Base-by-base conservation (phyloP, 2,797 vertebrate species). In the Enteromius treurensis region DNA sequence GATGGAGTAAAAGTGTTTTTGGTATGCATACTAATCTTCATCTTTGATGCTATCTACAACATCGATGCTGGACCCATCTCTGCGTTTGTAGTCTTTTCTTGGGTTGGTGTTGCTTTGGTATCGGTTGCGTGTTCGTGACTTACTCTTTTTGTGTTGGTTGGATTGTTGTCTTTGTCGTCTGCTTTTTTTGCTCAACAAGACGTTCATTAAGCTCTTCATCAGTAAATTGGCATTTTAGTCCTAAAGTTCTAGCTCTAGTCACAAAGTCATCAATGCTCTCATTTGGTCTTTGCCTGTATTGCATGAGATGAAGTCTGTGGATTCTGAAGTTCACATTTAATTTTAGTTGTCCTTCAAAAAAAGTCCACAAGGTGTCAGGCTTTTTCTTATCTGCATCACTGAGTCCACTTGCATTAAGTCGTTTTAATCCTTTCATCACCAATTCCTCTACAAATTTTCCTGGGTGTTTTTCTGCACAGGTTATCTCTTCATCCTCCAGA, bases 241-340 rank as follows among this genome's bases (percentile, higher is more conserved):
- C 47, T 51, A 55, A 55, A 53, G 71, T 75, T 75, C 29, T 75
- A 9, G 49, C 29, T 75, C 3, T 34, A 34, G 49, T 74, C 29
- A 75, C 71, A 75, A 75, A 53, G 1, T 75, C 74, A 1, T 76
- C 13, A 15, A 79, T 85, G 67, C 58, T 81, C 0, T 83, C n/a
- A 11, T 81, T 26, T 73, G 26, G 6, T 15, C 77, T 85, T 47
- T 85, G 76, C 17, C 80, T 77, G 5, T 75, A 76, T 53, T 79
- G 69, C 86, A 85, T 79, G 7, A 87, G 60, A 19, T 83, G 58
- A 11, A 69, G 84, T 1, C 76, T 86, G 15, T 86, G 60, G 2
- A 79, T 64, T 53, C 75, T 79, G 4, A 82, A 70, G 21, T 23
- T 45, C 10, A 70, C 75, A 62, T 79, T 71, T 17, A 79, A 13